Percentiles rank a stretch among this genome's conserved stretches.
Conservation (phyloP, 1,140 invertebrate species). For the Zelostemma sp. region DNA sequence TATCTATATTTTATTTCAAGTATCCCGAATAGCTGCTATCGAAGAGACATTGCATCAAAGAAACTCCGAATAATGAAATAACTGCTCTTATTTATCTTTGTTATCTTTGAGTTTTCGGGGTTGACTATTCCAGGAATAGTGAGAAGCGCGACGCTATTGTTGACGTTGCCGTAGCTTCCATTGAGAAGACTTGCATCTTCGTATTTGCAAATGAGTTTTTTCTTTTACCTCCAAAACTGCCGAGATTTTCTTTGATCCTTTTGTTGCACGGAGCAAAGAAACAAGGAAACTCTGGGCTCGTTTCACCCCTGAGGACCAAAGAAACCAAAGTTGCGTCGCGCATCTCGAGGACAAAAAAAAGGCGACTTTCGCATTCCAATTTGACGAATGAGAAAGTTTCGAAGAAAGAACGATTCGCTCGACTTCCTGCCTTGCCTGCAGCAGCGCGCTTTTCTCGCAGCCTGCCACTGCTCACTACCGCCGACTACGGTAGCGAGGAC, state of each 20-base stretch:
- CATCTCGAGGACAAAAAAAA: conserved; percentile 55
- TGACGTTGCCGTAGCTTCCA: conserved; percentile 15
- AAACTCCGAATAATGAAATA: too few relatives aligned
- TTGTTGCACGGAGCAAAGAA: conserved; percentile 28
- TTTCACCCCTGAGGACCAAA: conserved; percentile 32
- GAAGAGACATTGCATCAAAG: too few relatives aligned
- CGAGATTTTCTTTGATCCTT: conserved; percentile 40
- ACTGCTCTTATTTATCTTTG: too few relatives aligned
- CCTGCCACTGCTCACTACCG: too few relatives aligned
- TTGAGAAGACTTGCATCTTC: conserved; percentile 33
- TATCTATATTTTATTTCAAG: too few relatives aligned
- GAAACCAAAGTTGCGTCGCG: conserved; percentile 47
- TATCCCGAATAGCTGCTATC: too few relatives aligned
- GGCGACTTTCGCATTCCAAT: conserved; percentile 52
- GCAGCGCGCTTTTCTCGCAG: too few relatives aligned
- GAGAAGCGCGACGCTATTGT: conserved; percentile 22
- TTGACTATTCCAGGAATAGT: too few relatives aligned
- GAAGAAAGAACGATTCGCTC: conserved; percentile 33
- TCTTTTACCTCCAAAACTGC: conserved; percentile 26
- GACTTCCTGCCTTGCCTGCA: too few relatives aligned
- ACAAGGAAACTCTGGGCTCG: conserved; percentile 28
- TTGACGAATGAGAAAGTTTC: conserved; percentile 66
- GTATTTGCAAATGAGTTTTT: conserved; percentile 49
- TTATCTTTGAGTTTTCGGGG: too few relatives aligned
- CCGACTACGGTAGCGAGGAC: neutral